Evolutionary conservation across 1,140 invertebrate species (phyloP).

Genomic region (Dendroctonus ponderosae): DNA sequence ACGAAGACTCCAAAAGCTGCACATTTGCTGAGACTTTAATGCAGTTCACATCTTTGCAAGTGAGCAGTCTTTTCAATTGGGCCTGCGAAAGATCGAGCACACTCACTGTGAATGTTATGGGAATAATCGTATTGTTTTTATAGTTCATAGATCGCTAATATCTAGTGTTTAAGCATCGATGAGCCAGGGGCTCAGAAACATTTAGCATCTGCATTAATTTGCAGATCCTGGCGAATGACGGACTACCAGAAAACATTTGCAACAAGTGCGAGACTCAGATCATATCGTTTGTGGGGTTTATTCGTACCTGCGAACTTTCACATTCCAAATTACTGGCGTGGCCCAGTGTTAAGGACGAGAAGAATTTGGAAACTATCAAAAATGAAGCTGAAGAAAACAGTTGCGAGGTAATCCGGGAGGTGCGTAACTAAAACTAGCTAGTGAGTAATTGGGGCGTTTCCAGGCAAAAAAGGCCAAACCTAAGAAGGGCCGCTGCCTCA

Average conservation of each 20-base stretch:
- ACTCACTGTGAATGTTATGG: no score
- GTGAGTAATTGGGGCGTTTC: no score
- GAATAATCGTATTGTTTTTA: no score
- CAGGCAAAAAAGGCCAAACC: conserved; percentile 13
- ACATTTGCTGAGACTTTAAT: conserved; percentile 23
- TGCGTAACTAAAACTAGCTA: no score
- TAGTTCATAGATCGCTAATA: no score
- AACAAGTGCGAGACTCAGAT: conserved; percentile 38
- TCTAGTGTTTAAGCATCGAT: no score
- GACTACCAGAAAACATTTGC: conserved; percentile 42
- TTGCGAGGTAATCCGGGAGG: no score
- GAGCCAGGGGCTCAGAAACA: no score
- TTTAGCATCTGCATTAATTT: conserved; percentile 18
- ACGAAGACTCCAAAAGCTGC: conserved; percentile 3
- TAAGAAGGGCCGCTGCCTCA: not conserved
- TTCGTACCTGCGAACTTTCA: conserved; percentile 40
- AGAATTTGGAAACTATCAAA: conserved; percentile 9
- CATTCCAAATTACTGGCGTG: conserved; percentile 34
- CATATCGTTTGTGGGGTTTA: conserved; percentile 35
- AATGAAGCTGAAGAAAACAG: no score
- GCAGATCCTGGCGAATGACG: conserved; percentile 40
- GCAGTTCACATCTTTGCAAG: conserved; percentile 18
- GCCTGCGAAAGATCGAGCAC: no score
- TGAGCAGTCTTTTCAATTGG: no score
- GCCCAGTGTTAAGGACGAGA: conserved; percentile 10